Percentiles rank a stretch among this genome's conserved stretches.
Conservation (phyloP, 2,797 vertebrate species). For the Rhabdomys pumilio region DNA sequence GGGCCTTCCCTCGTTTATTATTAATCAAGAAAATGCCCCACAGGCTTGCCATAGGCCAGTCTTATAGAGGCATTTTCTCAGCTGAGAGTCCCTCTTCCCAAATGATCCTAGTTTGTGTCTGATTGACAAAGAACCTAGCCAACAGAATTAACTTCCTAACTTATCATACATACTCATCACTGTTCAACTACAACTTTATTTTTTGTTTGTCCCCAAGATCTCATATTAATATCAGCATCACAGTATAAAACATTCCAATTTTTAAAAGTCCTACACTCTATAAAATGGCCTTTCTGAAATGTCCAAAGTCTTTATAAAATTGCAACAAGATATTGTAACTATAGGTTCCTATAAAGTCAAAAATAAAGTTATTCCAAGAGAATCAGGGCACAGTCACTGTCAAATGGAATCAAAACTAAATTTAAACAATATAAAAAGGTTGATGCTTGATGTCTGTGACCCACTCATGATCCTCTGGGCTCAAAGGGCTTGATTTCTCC, state of each 20-base stretch:
- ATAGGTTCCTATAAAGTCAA: neutral
- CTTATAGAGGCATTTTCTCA: neutral
- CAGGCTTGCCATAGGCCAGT: neutral
- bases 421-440: neutral
- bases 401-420: neutral
- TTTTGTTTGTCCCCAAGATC: neutral
- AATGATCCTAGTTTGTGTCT: neutral
- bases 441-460: neutral
- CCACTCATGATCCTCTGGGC: neutral
- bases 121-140: neutral
- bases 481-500: neutral
- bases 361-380: neutral
- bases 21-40: neutral
- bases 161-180: neutral
- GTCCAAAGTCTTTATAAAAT: neutral
- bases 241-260: neutral
- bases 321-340: neutral
- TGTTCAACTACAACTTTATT: neutral
- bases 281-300: neutral
- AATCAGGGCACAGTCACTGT: neutral
- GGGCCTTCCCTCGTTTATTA: neutral
- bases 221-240: neutral
- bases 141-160: neutral
- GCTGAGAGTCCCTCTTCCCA: neutral
- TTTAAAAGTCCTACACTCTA: neutral